phyloP scores from a whole-genome alignment of 2,888 invertebrate species.

The Cryptocephalus moraei region DNA sequence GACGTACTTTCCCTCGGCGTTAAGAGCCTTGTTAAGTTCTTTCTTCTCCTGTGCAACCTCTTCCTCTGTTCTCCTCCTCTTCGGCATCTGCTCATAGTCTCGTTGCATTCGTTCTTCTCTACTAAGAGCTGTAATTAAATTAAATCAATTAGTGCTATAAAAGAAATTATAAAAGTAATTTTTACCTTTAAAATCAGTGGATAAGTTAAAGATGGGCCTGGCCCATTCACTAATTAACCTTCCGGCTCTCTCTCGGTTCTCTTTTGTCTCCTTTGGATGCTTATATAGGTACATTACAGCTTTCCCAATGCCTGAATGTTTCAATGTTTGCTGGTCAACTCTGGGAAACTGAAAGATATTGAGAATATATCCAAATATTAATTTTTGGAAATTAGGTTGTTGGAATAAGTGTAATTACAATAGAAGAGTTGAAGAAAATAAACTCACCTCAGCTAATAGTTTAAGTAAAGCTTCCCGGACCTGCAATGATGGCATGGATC shows the following conservation, averaged over 20 bases:
- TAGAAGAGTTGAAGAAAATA: too few relatives aligned
- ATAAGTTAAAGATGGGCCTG: slow-evolving; percentile 92
- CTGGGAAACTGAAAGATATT: slow-evolving; percentile 63
- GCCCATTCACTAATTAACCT: slow-evolving; percentile 96
- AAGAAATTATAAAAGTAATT: neutral
- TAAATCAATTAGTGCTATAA: neutral
- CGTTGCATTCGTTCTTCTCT: slow-evolving; percentile 91
- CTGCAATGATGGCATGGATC: slow-evolving; percentile 88
- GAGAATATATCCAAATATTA: neutral
- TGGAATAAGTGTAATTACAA: too few relatives aligned
- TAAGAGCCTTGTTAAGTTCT: slow-evolving; percentile 56
- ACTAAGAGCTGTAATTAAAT: slow-evolving; percentile 64
- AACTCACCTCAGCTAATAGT: slow-evolving; percentile 62
- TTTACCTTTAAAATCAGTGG: slow-evolving; percentile 71
- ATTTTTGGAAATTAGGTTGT: neutral
- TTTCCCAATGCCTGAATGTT: slow-evolving; percentile 95
- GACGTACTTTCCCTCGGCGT: slow-evolving; percentile 48
- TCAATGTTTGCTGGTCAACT: slow-evolving; percentile 79
- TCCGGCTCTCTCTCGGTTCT: slow-evolving; percentile 83
- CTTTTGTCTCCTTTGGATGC: slow-evolving; percentile 93
- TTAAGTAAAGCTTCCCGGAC: slow-evolving; percentile 82
- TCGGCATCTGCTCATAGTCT: slow-evolving; percentile 78
- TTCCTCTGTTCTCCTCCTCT: slow-evolving; percentile 41
- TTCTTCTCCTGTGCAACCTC: slow-evolving; percentile 40
- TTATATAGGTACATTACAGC: slow-evolving; percentile 99